A percentile compares a stretch with the other conserved stretches of the same genome.
Evolutionary conservation across 2,113 vertebrate species (phyloP).

Genomic region (Dromaius novaehollandiae): DNA sequence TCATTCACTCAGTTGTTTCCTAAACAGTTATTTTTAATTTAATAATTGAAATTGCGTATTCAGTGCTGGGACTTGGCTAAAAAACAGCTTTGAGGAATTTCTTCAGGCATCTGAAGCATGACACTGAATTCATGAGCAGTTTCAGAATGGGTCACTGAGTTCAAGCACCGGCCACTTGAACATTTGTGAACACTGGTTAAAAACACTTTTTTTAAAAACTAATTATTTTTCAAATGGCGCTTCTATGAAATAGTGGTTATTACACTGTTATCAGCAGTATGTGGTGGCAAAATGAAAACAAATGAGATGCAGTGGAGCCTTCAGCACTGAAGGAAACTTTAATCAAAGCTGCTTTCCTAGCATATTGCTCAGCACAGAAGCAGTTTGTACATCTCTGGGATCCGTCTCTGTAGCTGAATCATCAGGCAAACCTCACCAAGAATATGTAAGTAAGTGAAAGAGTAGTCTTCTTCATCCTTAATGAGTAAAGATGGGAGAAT

Average conservation of each 20-base stretch:
- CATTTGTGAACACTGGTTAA: not conserved
- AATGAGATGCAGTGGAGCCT: not conserved
- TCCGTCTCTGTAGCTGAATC: not conserved
- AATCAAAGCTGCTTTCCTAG: not conserved
- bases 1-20: not conserved
- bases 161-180: not conserved
- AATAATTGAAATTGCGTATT: not conserved
- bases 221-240: not conserved
- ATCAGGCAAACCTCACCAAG: not conserved
- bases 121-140: not conserved
- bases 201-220: not conserved
- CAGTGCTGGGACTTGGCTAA: not conserved
- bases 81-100: not conserved
- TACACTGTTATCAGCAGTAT: not conserved
- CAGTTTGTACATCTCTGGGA: not conserved
- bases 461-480: not conserved
- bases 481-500: not conserved
- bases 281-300: not conserved
- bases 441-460: not conserved
- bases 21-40: not conserved
- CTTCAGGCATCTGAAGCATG: not conserved
- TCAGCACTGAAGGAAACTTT: not conserved
- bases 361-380: not conserved
- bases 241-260: not conserved
- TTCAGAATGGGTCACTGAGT: not conserved